These are phyloP conservation scores for Oophaga sylvatica DNA, from an alignment of 2,797 vertebrate genomes.

Conservation along the genomic window DNA sequence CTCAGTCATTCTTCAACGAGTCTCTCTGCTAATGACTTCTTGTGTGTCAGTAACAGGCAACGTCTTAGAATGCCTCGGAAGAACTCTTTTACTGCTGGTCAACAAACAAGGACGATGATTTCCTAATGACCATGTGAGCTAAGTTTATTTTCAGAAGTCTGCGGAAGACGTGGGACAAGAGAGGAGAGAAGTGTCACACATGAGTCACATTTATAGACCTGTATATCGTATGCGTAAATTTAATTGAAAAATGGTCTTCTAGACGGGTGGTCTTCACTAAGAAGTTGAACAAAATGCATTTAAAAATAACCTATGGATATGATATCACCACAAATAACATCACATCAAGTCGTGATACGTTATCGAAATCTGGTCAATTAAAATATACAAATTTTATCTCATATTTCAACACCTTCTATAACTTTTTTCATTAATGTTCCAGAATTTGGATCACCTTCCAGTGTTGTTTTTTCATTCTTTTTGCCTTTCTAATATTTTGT, in stretches of 20 bases:
- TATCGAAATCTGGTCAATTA: background rate
- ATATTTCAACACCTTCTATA: background rate
- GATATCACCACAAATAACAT: too few species aligned
- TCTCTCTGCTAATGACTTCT: conserved; percentile 57
- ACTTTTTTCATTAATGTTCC: background rate
- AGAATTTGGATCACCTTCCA: background rate
- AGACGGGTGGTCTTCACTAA: too few species aligned
- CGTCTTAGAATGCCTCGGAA: background rate
- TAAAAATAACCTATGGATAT: too few species aligned
- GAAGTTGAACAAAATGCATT: too few species aligned
- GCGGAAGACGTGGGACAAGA: background rate
- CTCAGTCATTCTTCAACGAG: conserved; percentile 54
- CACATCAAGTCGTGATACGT: too few species aligned
- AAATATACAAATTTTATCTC: background rate
- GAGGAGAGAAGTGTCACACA: background rate
- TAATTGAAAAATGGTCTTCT: background rate
- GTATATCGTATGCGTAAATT: background rate
- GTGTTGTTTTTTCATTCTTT: background rate
- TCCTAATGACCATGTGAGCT: background rate
- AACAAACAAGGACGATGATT: background rate
- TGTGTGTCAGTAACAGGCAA: conserved; percentile 33
- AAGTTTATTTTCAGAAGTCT: background rate
- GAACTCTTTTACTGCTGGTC: conserved; percentile 29
- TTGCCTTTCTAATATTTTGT: background rate
- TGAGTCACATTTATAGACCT: background rate